Base-by-base conservation (phyloP, 2,888 invertebrate genomes). In the Synergus itoensis region DNA sequence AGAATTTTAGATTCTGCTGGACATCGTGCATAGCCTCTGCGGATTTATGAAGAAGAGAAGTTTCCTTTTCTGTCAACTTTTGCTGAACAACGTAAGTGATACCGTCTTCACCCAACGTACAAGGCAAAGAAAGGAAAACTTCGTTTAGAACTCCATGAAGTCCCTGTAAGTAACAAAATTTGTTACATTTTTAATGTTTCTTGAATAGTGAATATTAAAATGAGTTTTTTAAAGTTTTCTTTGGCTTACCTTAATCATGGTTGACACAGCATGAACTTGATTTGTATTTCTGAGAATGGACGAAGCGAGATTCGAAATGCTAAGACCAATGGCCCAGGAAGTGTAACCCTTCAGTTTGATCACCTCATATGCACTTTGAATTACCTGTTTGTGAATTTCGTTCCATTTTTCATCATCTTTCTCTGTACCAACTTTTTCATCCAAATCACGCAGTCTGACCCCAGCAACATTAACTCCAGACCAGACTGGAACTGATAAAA, bases 391-490 rank as follows among this genome's bases (percentile, higher is more conserved):
- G 92, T 98, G 98, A 12, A 97, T 92, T 62, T 96, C 94, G 81
- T 94, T 93, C 96, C 97, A 98, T 82, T 96, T 94, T 91, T 98
- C 98, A 0, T 94, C 93, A 92, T 98, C 98, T 0, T 94, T 92
- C 0, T 94, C 93, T 0, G 95, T 94, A 60, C 98, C 98, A 78
- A 97, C 94, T 64, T 94, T 93, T 28, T 96, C 95, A 90, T 97
- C 96, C 53, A 98, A 89, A 86, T 97, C 97, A 84, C 95, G 94
- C 79, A 98, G 93, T 4, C 96, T 94, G 0, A 98, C 97, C 8
- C 98, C 98, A 9, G 97, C 98, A 64, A 98, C 95, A 92, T 98
- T 98, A 36, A 98, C 98, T 14, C 97, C 97, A 1, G 98, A 98
- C 98, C 98, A 98, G 0, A 98, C 97, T 11, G 98, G 96, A 82